A percentile compares a stretch with the other conserved stretches of the same genome.
These are phyloP conservation scores for Irena cyanogastra DNA, from an alignment of 2,113 vertebrate genomes.

Conservation along the genomic window DNA sequence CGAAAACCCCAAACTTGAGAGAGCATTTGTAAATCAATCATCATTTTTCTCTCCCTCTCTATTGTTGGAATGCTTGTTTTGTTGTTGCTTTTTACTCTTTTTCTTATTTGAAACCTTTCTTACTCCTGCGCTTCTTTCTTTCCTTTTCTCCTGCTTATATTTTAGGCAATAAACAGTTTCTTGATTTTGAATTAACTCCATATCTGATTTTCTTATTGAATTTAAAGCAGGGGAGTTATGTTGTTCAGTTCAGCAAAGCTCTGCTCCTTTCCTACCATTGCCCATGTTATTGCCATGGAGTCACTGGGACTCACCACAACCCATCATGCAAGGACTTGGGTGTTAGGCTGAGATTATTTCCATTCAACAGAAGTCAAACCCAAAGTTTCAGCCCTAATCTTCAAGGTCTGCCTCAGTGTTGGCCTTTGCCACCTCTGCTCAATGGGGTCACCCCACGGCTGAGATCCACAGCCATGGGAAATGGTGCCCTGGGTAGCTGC, in stretches of 20 bases:
- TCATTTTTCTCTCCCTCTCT: not conserved
- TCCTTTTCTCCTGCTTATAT: not conserved
- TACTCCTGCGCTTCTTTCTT: not conserved
- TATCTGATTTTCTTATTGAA: not conserved
- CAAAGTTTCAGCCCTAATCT: not conserved
- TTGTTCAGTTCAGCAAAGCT: not conserved
- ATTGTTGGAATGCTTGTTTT: not conserved
- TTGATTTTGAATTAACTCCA: not conserved
- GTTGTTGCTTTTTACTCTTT: too few relatives aligned
- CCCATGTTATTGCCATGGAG: not conserved
- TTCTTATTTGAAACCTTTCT: not conserved
- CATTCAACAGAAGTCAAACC: not conserved
- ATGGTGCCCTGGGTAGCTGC: fast-evolving
- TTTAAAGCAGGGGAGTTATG: not conserved
- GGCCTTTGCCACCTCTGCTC: not conserved
- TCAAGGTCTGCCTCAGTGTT: not conserved
- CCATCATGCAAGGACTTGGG: too few relatives aligned
- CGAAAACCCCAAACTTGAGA: not conserved
- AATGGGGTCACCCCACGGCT: fast-evolving
- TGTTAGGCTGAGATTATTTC: not conserved
- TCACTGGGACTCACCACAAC: not conserved
- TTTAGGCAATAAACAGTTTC: not conserved
- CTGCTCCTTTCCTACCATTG: not conserved
- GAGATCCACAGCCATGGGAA: not conserved
- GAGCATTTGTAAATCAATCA: not conserved